Percentiles rank a stretch among this genome's conserved stretches.
phyloP scores from a whole-genome alignment of 2,113 vertebrate species.

The Chionodraco myersi region DNA sequence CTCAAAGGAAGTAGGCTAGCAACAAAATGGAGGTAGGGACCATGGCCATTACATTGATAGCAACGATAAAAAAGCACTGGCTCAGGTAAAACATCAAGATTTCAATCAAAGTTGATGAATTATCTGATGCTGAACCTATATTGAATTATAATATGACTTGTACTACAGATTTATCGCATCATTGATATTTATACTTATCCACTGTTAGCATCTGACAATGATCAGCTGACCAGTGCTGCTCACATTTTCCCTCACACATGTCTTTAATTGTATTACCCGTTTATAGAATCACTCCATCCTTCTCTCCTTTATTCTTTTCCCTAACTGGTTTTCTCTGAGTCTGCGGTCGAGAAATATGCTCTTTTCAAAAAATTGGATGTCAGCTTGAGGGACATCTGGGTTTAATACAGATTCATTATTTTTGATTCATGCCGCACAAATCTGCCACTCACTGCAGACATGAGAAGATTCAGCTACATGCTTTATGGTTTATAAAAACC shows the following conservation, averaged over 20 bases:
- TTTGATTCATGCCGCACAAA: slow-evolving; percentile 65
- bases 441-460: slow-evolving; percentile 56
- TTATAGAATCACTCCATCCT: too few species aligned
- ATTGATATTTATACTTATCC: background rate
- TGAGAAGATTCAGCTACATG: slow-evolving; percentile 55
- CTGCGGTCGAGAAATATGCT: slow-evolving; percentile 32
- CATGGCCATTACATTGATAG: background rate
- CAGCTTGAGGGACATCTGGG: slow-evolving; percentile 46
- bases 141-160: background rate
- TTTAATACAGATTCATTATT: slow-evolving; percentile 72
- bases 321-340: background rate
- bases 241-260: background rate
- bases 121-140: background rate
- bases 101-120: background rate
- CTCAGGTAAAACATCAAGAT: background rate
- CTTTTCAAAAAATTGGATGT: slow-evolving; percentile 44
- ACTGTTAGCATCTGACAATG: slow-evolving; percentile 7
- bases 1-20: background rate
- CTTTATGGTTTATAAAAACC: slow-evolving; percentile 71
- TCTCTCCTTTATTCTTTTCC: background rate
- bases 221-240: background rate
- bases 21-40: background rate
- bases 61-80: background rate
- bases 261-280: too few species aligned
- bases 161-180: background rate